Base-by-base conservation (phyloP, 2,888 invertebrate species). In the Ctenicera cuprea region DNA sequence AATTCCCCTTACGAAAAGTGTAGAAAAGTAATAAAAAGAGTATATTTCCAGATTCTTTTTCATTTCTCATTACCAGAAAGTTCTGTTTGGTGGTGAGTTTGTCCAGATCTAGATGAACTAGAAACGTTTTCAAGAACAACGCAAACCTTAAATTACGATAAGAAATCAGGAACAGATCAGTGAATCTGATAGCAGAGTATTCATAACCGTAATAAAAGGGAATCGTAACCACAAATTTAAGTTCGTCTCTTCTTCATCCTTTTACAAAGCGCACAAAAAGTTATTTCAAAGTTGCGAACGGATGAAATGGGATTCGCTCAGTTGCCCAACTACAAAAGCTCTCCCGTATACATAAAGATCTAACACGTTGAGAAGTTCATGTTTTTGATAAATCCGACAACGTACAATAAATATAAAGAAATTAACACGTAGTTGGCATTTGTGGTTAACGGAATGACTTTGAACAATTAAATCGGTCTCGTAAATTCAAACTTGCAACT, bases 401-500 rank as follows among this genome's bases (percentile, higher is more conserved):
- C 4, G 52, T 26, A 57, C 33, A 57, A 33, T 16, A 57, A 37
- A 57, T 57, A 33, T 12, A 33, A 30, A 62, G 62, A 41, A 41
- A 62, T 62, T 43, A 62, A 22, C 62, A 62, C 26, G 20, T 38
- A n/a, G 14, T 1, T 18, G 16, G 61, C 11, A 7, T 18, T 20
- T 57, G 16, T 3, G 57, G 57, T 57, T 38, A 14, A 38, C 57
- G 11, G 16, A 14, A 11, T 4, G 57, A 57, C 62, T 43, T 20
- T 22, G 62, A 26, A 59, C 59, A 73, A 73, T 68, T 68, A 68
- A 63, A 73, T 59, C 57, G 68, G 48, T 50, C 45, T 48, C 63
- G 57, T 73, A 73, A 73, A 73, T 73, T 69, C 57, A 57, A 69
- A 73, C 54, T 57, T 26, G 69, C 45, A 68, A 69, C 64, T 54